These are phyloP conservation scores for Drosophila stalkeri DNA, from an alignment of 2,888 invertebrate species.

Conservation along the genomic window DNA sequence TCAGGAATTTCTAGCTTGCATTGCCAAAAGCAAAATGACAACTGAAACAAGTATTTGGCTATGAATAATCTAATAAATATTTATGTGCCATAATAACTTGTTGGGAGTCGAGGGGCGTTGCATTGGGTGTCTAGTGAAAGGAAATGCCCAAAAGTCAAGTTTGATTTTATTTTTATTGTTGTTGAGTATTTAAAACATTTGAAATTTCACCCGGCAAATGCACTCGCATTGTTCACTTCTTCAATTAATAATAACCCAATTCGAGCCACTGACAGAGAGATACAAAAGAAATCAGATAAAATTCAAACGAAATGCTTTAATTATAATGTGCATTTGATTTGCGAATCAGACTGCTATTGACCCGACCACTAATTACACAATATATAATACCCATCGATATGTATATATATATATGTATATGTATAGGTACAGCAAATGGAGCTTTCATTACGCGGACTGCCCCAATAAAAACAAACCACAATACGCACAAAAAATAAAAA, in stretches of 20 bases:
- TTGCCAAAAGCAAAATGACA: constrained; percentile 13
- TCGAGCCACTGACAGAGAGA: constrained; percentile 6
- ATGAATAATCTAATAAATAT: constrained; percentile 50
- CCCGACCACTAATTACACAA: constrained; percentile 58
- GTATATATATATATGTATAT: background rate
- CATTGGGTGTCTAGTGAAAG: constrained; percentile 15
- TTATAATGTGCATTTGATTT: constrained; percentile 70
- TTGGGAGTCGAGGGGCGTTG: constrained; percentile 6
- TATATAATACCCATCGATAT: constrained; percentile 20
- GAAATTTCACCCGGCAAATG: constrained; percentile 40
- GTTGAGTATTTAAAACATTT: background rate
- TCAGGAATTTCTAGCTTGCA: constrained; percentile 53
- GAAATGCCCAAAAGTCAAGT: constrained; percentile 10
- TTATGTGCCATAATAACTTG: constrained; percentile 33
- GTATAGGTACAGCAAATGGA: background rate
- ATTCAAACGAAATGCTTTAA: constrained; percentile 39
- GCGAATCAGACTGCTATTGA: constrained; percentile 63
- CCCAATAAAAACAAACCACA: constrained; percentile 49
- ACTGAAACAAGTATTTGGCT: constrained; percentile 31
- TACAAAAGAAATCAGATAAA: constrained; percentile 23
- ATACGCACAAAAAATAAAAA: constrained; percentile 22
- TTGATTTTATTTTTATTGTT: no score
- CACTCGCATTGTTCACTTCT: constrained; percentile 27
- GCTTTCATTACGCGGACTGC: constrained; percentile 46
- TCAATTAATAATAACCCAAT: constrained; percentile 30